phyloP scores from a whole-genome alignment of 2,113 vertebrate species.

The Alethe diademata region DNA sequence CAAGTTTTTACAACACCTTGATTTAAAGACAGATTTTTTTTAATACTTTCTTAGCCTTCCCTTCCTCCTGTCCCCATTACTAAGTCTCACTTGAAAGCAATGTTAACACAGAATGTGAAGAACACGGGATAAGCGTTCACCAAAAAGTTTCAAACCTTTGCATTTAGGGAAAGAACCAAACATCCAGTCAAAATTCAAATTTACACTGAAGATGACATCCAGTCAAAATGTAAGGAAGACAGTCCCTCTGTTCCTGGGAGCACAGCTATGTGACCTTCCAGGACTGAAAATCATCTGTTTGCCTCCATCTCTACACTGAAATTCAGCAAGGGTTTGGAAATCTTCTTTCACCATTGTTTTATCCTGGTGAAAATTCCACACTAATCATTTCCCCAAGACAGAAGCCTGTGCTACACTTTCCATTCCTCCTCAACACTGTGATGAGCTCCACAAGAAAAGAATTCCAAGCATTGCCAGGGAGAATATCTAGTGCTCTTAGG shows the following conservation, averaged over 20 bases:
- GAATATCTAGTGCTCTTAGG: background rate
- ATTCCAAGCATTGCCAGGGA: background rate
- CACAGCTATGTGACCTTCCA: background rate
- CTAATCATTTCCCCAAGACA: background rate
- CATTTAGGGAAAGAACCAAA: background rate
- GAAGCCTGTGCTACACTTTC: background rate
- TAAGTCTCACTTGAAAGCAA: background rate
- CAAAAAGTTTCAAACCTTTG: background rate
- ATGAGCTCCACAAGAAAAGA: background rate
- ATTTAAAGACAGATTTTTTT: background rate
- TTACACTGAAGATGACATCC: background rate
- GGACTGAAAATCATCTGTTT: background rate
- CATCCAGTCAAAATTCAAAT: background rate
- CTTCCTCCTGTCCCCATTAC: background rate
- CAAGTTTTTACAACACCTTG: background rate
- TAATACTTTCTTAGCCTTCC: background rate
- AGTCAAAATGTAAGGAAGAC: background rate
- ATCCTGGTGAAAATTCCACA: background rate
- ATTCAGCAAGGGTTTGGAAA: background rate
- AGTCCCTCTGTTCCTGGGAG: background rate
- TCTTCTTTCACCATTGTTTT: background rate
- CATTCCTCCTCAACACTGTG: background rate
- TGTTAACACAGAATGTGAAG: background rate
- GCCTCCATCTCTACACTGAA: background rate
- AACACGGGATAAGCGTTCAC: accelerated